Percentiles rank a stretch among this genome's conserved stretches.
Conservation (phyloP, 2,888 invertebrate species). For the Bellardia bayeri region DNA sequence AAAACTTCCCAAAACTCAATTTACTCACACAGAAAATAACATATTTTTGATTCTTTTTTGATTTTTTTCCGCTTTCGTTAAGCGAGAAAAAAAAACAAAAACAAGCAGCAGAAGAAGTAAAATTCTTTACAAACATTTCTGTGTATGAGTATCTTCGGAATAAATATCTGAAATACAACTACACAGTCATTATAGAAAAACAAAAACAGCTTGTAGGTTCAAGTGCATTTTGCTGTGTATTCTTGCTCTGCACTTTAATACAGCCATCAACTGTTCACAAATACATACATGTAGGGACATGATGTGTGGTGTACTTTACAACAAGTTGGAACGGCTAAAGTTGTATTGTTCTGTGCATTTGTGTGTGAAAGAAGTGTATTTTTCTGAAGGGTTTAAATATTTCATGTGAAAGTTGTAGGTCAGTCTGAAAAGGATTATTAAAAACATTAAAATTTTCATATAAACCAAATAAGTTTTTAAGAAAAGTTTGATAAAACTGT, state of each 20-base stretch:
- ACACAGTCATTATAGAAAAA: slow-evolving; percentile 46
- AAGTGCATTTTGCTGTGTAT: slow-evolving; percentile 68
- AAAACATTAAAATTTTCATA: not conserved
- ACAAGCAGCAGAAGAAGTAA: not conserved
- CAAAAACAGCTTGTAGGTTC: slow-evolving; percentile 67
- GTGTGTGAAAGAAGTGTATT: slow-evolving; percentile 7
- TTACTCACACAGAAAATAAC: slow-evolving; percentile 47
- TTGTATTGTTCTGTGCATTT: not conserved
- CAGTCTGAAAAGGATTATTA: not conserved
- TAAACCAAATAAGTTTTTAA: too few relatives aligned
- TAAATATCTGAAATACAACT: slow-evolving; percentile 50
- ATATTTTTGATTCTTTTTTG: slow-evolving; percentile 53
- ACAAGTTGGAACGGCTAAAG: not conserved
- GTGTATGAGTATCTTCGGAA: slow-evolving; percentile 28
- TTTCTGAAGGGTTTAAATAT: slow-evolving; percentile 1
- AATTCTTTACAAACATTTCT: slow-evolving; percentile 45
- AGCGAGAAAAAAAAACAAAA: slow-evolving; percentile 18
- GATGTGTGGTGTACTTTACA: too few relatives aligned
- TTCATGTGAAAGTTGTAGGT: not conserved
- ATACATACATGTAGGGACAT: slow-evolving; percentile 1
- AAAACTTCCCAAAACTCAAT: slow-evolving; percentile 67
- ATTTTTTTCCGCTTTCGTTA: slow-evolving; percentile 14
- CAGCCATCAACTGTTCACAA: slow-evolving; percentile 12
- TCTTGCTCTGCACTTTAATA: slow-evolving; percentile 12
- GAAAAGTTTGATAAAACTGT: too few relatives aligned